Base-by-base conservation (phyloP, 2,888 invertebrate genomes). In the Stenodera caucasica region DNA sequence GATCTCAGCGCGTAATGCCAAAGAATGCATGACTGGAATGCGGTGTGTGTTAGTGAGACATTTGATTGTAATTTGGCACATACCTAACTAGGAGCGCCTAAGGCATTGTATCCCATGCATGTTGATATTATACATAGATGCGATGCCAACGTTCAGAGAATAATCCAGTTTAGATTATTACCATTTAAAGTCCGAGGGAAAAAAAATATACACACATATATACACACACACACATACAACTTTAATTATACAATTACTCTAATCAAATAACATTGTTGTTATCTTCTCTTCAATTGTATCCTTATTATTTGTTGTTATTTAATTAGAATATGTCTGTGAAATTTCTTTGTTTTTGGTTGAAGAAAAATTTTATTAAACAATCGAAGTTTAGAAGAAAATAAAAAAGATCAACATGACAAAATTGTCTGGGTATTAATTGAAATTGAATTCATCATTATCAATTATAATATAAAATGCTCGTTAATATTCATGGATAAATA, bases 61-160 rank as follows among this genome's bases (percentile, higher is more conserved):
- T 74, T 73, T 75, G 74, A 76, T 75, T 72, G 75, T 73, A 77
- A 79, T 78, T 78, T 79, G 78, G 78, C 78, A 78, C 78, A 78
- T 77, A 75, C 69, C 71, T 74, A 37, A 37, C 67, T 63, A 70
- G 65, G 67, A 69, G 61, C 69, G 73, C 71, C 71, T 69, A 65
- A 65, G 71, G 73, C 72, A 69, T 68, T 70, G 66, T 70, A 60
- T 69, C 67, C 66, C 65, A 67, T 70, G 67, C 69, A 69, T 64
- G 70, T 70, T 72, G 71, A 70, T 71, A 71, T 40, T 26, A 18
- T 40, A 18, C 18, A 40, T 40, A 40, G 8, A 40, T 40, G 40
- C 18, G 40, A 40, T 40, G 40, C 40, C 15, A 40, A 8, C 40
- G 18, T 40, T 40, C 7, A 35, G 35, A 35, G 18, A 37, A 37